A percentile compares a stretch with the other conserved stretches of the same genome.
Conservation (phyloP, 2,888 invertebrate species). For the Leptinotarsa tumamoca region DNA sequence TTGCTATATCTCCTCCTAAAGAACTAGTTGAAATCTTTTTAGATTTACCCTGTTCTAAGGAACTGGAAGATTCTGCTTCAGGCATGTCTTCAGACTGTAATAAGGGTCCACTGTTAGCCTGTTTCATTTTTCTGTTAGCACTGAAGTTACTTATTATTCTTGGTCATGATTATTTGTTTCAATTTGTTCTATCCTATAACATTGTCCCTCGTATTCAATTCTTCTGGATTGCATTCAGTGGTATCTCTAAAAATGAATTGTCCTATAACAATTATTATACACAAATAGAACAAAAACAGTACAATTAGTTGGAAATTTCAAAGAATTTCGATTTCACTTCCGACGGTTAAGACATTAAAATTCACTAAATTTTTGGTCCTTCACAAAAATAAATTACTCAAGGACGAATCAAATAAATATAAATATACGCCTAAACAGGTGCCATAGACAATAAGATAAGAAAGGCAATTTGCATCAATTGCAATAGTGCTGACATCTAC, state of each 20-base stretch:
- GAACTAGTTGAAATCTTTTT: slow-evolving; percentile 78
- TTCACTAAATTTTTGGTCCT: background rate
- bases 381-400: background rate
- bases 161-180: slow-evolving; percentile 27
- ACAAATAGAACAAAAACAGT: no score
- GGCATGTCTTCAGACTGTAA: slow-evolving; percentile 62
- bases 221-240: slow-evolving; percentile 1
- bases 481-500: background rate
- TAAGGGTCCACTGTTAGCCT: slow-evolving; percentile 48
- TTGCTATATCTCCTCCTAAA: slow-evolving; percentile 69
- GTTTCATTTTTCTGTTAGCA: slow-evolving; percentile 48
- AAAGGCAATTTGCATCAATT: background rate
- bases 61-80: slow-evolving; percentile 54
- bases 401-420: slow-evolving; percentile 19
- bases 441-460: slow-evolving; percentile 5
- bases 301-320: no score
- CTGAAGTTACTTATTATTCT: slow-evolving; percentile 24
- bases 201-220: background rate
- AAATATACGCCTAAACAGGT: slow-evolving; percentile 22
- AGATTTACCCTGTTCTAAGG: slow-evolving; percentile 69
- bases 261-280: no score
- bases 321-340: background rate
- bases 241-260: background rate
- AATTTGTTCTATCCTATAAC: background rate
- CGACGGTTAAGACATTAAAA: background rate